phyloP scores from a whole-genome alignment of 2,888 invertebrate genomes.

The Boloria euphrosyne region DNA sequence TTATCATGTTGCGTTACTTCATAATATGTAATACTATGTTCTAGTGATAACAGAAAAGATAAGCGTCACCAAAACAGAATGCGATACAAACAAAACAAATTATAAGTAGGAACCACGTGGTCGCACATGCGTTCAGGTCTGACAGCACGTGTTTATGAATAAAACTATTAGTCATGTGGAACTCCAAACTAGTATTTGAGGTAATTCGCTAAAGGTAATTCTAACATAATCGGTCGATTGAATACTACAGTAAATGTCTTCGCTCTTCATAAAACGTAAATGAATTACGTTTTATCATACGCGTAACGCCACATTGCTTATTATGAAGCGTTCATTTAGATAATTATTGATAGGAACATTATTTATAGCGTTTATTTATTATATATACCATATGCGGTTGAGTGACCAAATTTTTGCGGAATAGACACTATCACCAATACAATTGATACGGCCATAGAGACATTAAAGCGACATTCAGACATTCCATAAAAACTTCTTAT shows the following conservation, averaged over 20 bases:
- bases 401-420: too few species aligned
- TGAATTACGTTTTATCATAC: too few species aligned
- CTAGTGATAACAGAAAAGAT: slow-evolving; percentile 9
- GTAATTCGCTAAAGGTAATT: slow-evolving; percentile 13
- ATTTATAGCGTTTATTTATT: too few species aligned
- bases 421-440: too few species aligned
- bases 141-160: slow-evolving; percentile 29
- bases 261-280: background rate
- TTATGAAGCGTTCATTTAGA: too few species aligned
- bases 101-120: slow-evolving; percentile 30
- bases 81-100: slow-evolving; percentile 27
- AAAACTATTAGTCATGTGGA: slow-evolving; percentile 21
- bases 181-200: slow-evolving; percentile 17
- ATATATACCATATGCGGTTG: too few species aligned
- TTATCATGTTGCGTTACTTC: slow-evolving; percentile 6
- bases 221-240: background rate
- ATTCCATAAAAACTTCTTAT: too few species aligned
- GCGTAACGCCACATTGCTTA: too few species aligned
- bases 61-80: slow-evolving; percentile 31
- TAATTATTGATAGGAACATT: too few species aligned
- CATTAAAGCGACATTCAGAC: too few species aligned
- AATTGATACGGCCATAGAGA: too few species aligned
- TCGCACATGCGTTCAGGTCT: slow-evolving; percentile 16
- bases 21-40: slow-evolving; percentile 8
- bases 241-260: background rate